Percentiles rank a stretch among this genome's conserved stretches.
Evolutionary conservation across 2,888 invertebrate genomes (phyloP).

Genomic region (Sycophila texana): DNA sequence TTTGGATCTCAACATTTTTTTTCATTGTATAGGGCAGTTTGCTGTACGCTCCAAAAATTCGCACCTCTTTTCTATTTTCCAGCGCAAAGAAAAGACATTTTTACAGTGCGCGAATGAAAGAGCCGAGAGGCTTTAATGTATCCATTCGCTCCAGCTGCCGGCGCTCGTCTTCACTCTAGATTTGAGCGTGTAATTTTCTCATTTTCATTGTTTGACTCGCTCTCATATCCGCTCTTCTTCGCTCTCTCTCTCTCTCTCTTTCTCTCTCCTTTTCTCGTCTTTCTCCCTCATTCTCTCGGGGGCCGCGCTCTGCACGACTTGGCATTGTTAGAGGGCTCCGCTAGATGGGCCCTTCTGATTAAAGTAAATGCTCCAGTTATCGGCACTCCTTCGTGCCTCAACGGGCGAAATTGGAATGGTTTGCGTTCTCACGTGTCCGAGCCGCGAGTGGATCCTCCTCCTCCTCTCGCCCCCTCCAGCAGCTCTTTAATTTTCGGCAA

Average conservation of each 20-base stretch:
- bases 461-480: too few species aligned
- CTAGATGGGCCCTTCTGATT: constrained; percentile 38
- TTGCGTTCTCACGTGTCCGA: background rate
- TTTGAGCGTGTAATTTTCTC: constrained; percentile 47
- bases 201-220: constrained; percentile 46
- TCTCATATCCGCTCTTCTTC: constrained; percentile 27
- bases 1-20: too few species aligned
- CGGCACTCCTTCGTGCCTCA: background rate
- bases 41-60: too few species aligned
- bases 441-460: too few species aligned
- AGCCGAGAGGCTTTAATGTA: too few species aligned
- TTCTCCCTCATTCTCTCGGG: constrained; percentile 12
- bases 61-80: too few species aligned
- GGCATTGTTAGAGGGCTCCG: constrained; percentile 28
- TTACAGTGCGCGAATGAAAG: too few species aligned
- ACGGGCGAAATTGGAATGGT: constrained; percentile 31
- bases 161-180: constrained; percentile 1
- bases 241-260: constrained; percentile 25
- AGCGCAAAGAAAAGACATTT: too few species aligned
- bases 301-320: constrained; percentile 2
- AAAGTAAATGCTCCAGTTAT: constrained; percentile 42
- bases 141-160: too few species aligned
- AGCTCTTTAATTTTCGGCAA: too few species aligned
- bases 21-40: too few species aligned
- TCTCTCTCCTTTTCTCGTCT: constrained; percentile 8